phyloP scores from a whole-genome alignment of 2,113 vertebrate genomes.

The Ciconia maguari region DNA sequence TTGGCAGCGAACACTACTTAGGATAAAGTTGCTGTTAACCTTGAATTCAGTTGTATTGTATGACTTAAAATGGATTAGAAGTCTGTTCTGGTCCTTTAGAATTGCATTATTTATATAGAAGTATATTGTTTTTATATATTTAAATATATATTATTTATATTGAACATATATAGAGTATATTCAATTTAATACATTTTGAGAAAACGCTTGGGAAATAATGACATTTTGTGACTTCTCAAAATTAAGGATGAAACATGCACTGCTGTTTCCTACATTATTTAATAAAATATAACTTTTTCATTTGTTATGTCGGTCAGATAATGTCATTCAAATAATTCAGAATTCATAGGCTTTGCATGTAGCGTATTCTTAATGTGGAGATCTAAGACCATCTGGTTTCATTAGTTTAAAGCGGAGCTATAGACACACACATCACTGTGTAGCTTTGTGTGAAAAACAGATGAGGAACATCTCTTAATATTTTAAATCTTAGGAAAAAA shows the following conservation, averaged over 20 bases:
- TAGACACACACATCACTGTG: background rate
- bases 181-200: background rate
- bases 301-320: constrained; percentile 16
- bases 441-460: background rate
- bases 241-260: background rate
- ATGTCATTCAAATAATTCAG: constrained; percentile 25
- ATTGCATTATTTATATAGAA: background rate
- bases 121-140: background rate
- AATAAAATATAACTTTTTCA: constrained; percentile 21
- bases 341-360: background rate
- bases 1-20: background rate
- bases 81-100: background rate
- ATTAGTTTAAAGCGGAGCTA: background rate
- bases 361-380: constrained; percentile 1
- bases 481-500: background rate
- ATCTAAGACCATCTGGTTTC: background rate
- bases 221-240: constrained; percentile 6
- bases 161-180: background rate
- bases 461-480: background rate
- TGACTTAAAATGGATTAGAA: background rate
- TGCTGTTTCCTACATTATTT: background rate
- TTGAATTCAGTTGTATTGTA: background rate
- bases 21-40: background rate
- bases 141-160: background rate
- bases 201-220: constrained; percentile 37